Base-by-base conservation (phyloP, 2,888 invertebrate genomes). In the Sialis lutaria region DNA sequence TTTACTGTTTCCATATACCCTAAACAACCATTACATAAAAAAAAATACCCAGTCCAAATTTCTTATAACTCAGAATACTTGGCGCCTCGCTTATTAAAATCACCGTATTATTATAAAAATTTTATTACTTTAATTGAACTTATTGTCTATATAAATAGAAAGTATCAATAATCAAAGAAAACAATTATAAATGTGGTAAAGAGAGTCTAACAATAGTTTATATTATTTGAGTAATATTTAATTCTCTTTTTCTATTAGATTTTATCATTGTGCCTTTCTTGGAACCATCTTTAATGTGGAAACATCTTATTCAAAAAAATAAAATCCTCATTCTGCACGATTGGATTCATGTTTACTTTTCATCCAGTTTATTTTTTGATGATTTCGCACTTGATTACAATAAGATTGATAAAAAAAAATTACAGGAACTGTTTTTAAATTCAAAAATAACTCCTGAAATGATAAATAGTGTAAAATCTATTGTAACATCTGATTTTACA, bases 321-420 rank as follows among this genome's bases (percentile, higher is more conserved):
- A 72, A 74, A 57, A 67, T 73, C 2, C 72, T 77, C 61, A 64
- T 74, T 48, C 57, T 81, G 47, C 67, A 69, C 48, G 63, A 67
- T 37, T 81, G 81, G 80, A 75, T 81, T 48, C 71, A 74, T 53
- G 61, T 71, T 4, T 69, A 70, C 51, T 74, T 68, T 49, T 68
- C 68, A 2, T 68, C 70, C 56, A 53, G 49, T 39, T 37, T 45
- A 8, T 47, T 43, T 39, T 53, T 33, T 45, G 40, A 41, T 64
- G 69, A 6, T 68, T 70, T 49, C 64, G 69, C 1, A 64, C 64
- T 54, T 65, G 68, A 2, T 65, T 70, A 49, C 60, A 61, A 33
- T 37, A 39, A 40, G 6, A 51, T 56, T 13, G 49, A 52, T 8
- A 57, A 70, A 41, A 67, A 71, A 46, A 65, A 65, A 50, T 58